A percentile compares a stretch with the other conserved stretches of the same genome.
Conservation (phyloP, 2,797 vertebrate species). For the Sebastes oblongus region DNA sequence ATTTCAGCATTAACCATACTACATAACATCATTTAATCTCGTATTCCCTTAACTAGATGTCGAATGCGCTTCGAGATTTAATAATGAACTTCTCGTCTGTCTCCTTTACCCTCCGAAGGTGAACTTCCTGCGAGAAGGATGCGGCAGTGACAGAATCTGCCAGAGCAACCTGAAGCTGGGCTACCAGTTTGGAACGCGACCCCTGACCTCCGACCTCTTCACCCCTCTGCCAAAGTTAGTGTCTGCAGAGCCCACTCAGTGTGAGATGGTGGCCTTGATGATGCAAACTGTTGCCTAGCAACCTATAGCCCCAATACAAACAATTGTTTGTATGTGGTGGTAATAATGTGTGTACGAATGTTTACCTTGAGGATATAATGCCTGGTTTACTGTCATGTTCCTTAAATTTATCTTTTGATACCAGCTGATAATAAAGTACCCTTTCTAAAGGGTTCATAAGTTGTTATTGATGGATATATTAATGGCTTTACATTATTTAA, state of each 20-base stretch:
- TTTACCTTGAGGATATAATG: neutral
- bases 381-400: neutral
- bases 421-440: neutral
- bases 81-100: neutral
- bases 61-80: neutral
- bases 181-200: conserved; percentile 85
- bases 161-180: conserved; percentile 92
- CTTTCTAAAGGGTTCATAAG: neutral
- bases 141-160: conserved; percentile 92
- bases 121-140: conserved; percentile 93
- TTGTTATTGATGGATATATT: neutral
- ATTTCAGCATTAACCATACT: neutral
- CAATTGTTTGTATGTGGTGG: neutral
- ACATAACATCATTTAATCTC: neutral
- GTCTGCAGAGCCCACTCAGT: neutral
- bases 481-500: neutral
- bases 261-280: neutral
- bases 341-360: neutral
- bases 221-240: conserved; percentile 87
- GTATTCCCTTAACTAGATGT: neutral
- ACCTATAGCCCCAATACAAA: neutral
- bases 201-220: conserved; percentile 81
- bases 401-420: neutral
- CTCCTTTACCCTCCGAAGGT: conserved; percentile 76
- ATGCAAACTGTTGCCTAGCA: neutral